Conservation (phyloP, 2,797 vertebrate genomes). For the Sandelia bainsii region DNA sequence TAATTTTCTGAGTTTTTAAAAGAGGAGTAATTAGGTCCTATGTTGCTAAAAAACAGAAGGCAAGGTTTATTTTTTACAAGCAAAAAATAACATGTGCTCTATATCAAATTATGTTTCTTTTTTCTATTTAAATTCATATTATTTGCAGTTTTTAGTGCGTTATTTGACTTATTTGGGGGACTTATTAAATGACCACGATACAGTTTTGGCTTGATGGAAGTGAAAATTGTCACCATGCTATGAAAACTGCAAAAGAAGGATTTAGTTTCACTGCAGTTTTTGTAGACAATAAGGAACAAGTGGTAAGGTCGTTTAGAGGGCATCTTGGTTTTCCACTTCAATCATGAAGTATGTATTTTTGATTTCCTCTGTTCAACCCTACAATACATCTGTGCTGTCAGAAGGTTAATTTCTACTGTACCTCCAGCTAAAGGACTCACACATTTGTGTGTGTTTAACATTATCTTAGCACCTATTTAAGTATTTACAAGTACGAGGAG, state of each 20-base stretch:
- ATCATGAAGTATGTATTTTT: constrained; percentile 8
- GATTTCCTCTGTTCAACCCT: constrained; percentile 3
- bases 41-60: background rate
- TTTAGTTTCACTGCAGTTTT: background rate
- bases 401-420: too few species aligned
- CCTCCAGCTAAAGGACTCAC: too few species aligned
- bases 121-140: background rate
- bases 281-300: background rate
- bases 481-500: too few species aligned
- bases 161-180: background rate
- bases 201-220: background rate
- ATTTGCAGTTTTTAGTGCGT: background rate
- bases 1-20: too few species aligned
- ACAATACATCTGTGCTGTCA: background rate
- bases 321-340: background rate
- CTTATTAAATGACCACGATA: background rate
- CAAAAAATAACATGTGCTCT: background rate
- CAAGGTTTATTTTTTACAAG: too few species aligned
- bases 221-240: background rate
- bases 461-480: too few species aligned
- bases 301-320: background rate
- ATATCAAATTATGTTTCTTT: background rate
- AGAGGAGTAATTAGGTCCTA: too few species aligned
- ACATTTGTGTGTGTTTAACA: too few species aligned
- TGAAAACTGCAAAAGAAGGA: background rate